These are phyloP conservation scores for Diceros bicornis DNA, from an alignment of 2,797 vertebrate species.

Conservation along the genomic window DNA sequence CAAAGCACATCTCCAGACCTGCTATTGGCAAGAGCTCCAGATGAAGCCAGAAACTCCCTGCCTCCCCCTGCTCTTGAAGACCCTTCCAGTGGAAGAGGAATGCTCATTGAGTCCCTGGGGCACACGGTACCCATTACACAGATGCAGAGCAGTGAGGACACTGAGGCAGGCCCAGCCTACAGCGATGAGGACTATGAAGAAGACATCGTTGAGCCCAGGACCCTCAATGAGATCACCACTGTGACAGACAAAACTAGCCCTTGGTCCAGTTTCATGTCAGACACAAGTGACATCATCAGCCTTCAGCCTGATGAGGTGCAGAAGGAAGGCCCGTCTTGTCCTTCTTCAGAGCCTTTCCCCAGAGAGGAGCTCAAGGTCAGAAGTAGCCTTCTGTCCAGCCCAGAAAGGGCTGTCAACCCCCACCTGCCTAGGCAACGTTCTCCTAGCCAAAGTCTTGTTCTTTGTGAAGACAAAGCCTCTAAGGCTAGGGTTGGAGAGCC, in stretches of 20 bases:
- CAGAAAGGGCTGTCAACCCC: not conserved
- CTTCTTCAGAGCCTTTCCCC: slow-evolving; percentile 12
- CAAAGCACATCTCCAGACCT: not conserved
- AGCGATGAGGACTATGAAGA: slow-evolving; percentile 95
- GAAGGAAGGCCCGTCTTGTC: slow-evolving; percentile 39
- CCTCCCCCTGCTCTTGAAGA: not conserved
- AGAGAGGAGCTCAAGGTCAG: slow-evolving; percentile 51
- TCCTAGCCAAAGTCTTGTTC: slow-evolving; percentile 28
- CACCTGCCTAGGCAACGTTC: not conserved
- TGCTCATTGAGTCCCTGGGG: slow-evolving; percentile 67
- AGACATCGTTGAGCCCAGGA: slow-evolving; percentile 92
- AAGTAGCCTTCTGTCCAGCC: slow-evolving; percentile 54
- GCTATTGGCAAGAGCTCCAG: not conserved
- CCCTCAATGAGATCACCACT: slow-evolving; percentile 95
- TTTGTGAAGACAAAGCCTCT: not conserved
- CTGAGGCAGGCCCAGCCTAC: slow-evolving; percentile 26
- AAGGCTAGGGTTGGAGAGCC: not conserved
- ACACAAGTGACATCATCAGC: slow-evolving; percentile 81
- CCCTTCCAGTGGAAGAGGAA: slow-evolving; percentile 30
- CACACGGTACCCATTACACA: not conserved
- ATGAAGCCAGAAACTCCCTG: accelerated
- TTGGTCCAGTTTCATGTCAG: slow-evolving; percentile 96
- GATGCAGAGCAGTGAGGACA: not conserved
- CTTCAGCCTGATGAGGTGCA: slow-evolving; percentile 68
- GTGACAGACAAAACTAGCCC: slow-evolving; percentile 96